phyloP scores from a whole-genome alignment of 2,113 vertebrate genomes.

The Physeter macrocephalus region DNA sequence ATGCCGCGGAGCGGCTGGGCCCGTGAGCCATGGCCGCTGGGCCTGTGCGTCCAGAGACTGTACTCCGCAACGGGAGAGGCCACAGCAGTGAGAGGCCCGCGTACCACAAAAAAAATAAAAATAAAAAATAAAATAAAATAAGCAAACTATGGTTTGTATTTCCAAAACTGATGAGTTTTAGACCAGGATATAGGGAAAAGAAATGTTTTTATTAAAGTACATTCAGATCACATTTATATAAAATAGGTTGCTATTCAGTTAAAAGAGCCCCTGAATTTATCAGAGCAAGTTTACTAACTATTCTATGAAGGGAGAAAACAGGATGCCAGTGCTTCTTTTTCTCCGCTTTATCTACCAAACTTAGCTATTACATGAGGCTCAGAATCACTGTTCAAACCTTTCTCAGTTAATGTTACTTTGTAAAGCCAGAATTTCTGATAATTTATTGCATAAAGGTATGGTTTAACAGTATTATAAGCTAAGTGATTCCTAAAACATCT shows the following conservation, averaged over 20 bases:
- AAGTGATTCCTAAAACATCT: background rate
- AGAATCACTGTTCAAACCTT: background rate
- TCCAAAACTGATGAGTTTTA: conserved; percentile 6
- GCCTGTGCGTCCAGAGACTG: no score
- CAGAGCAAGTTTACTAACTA: background rate
- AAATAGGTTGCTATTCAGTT: background rate
- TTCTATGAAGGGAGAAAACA: background rate
- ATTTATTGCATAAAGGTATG: background rate
- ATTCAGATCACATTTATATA: background rate
- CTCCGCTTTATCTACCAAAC: background rate
- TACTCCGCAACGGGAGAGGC: no score
- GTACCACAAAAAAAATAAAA: no score
- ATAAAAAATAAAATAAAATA: no score
- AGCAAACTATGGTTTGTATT: conserved; percentile 1
- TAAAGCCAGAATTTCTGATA: conserved; percentile 27
- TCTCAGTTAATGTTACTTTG: conserved; percentile 30
- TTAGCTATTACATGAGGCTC: background rate
- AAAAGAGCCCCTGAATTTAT: background rate
- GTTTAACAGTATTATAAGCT: background rate
- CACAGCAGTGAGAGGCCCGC: no score
- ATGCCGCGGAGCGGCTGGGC: no score
- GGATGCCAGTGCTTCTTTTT: background rate
- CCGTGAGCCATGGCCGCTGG: no score
- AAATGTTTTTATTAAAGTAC: background rate
- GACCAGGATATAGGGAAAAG: background rate